Conservation (phyloP, 1,140 invertebrate genomes). For the Halyomorpha halys region DNA sequence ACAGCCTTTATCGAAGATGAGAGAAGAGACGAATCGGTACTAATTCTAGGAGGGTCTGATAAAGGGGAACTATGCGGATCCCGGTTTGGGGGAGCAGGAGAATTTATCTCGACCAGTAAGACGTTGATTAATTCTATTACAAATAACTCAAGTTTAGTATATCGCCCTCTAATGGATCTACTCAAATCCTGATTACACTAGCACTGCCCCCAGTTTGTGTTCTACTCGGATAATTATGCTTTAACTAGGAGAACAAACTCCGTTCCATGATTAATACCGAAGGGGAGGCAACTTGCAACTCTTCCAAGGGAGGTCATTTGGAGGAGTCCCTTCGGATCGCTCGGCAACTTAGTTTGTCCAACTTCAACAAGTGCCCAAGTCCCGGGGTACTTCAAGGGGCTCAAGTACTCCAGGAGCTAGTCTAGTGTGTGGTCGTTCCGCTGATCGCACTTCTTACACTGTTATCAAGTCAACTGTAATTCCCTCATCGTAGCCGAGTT, state of each 20-base stretch:
- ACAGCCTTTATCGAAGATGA: too few species aligned
- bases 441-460: too few species aligned
- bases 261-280: neutral
- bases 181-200: slow-evolving; percentile 9
- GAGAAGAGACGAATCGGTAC: too few species aligned
- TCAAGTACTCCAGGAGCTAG: too few species aligned
- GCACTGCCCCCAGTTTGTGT: slow-evolving; percentile 1
- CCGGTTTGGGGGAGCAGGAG: neutral
- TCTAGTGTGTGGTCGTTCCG: too few species aligned
- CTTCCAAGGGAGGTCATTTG: neutral
- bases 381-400: too few species aligned
- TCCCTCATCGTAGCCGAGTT: too few species aligned
- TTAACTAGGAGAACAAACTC: slow-evolving; percentile 3
- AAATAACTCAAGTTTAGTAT: slow-evolving; percentile 6
- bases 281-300: neutral
- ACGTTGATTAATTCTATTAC: slow-evolving; percentile 9
- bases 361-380: too few species aligned
- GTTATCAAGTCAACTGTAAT: too few species aligned
- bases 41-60: too few species aligned
- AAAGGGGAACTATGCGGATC: neutral
- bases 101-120: too few species aligned
- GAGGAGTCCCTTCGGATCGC: neutral
- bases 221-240: slow-evolving; percentile 1
- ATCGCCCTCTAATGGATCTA: slow-evolving; percentile 4
- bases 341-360: neutral